Evolutionary conservation across 1,140 invertebrate genomes (phyloP), one percentile per base, ranked within the genome.

Genomic region (Bradysia coprophila): DNA sequence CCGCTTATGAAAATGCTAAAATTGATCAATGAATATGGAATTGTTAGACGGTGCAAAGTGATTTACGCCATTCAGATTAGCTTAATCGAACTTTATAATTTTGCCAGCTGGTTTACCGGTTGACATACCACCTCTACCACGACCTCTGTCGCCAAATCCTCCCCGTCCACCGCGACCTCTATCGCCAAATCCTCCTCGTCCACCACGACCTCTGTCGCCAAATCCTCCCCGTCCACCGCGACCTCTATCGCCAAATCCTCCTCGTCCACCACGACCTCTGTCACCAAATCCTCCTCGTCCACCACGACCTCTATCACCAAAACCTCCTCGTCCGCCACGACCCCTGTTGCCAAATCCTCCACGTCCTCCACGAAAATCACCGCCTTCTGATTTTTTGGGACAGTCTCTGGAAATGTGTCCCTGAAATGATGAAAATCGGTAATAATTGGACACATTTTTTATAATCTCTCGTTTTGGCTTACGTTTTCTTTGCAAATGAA

Each of bases 391-490:
- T 23, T 21, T 21, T 23, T 39, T 20, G n/a, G 38, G 38, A n/a
- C 38, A 39, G 21, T 39, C 21, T 4, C 19, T 39, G 13, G 38
- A 39, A 39, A 39, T 39, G 38, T 39, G 38, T 3, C 38, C 38
- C 38, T 39, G 16, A 39, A 22, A 21, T 18, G 21, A 38, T 20
- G n/a, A 38, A 18, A 38, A 38, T 16, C 6, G 5, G 15, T 36
- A 36, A 36, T 5, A 36, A 36, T n/a, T 36, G 6, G 8, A 36
- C 9, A n/a, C n/a, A n/a, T n/a, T n/a, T n/a, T n/a, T n/a, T n/a
- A n/a, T n/a, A n/a, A n/a, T n/a, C n/a, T n/a, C n/a, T n/a, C 15
- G 15, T 36, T 11, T 15, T 6, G 33, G 10, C 5, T 36, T 11
- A 5, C 8, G 13, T 8, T 28, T 28, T 28, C 13, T 28, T 28